Evolutionary conservation across 2,797 vertebrate species (phyloP).

Genomic region (Dipus sagitta): DNA sequence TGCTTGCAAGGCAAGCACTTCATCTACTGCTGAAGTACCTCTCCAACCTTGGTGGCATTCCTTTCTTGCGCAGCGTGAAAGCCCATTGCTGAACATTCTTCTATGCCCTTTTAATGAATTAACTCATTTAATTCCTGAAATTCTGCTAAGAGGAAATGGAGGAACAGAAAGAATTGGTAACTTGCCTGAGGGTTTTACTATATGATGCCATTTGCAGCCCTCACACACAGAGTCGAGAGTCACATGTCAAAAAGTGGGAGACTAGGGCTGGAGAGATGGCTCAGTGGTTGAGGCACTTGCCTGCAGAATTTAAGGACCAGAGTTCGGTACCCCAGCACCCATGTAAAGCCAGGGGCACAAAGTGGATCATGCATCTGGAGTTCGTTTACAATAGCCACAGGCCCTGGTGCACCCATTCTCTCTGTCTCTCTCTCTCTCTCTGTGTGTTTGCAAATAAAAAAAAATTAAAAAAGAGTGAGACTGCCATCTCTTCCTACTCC

Average conservation of each 20-base stretch:
- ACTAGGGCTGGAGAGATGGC: background rate
- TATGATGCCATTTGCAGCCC: background rate
- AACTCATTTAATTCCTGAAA: slow-evolving; percentile 25
- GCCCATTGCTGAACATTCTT: background rate
- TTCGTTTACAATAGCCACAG: no score
- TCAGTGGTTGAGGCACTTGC: no score
- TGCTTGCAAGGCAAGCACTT: background rate
- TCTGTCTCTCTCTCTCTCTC: no score
- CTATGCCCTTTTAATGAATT: background rate
- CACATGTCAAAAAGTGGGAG: background rate
- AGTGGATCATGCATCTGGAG: no score
- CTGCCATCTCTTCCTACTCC: background rate
- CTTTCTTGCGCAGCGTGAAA: background rate
- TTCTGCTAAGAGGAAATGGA: background rate
- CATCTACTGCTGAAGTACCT: background rate
- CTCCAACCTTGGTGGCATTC: background rate
- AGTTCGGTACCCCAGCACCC: no score
- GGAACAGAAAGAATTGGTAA: background rate
- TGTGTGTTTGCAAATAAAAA: no score
- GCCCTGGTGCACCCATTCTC: no score
- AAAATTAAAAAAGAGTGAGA: no score
- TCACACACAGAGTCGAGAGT: background rate
- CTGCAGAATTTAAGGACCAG: no score
- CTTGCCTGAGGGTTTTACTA: background rate
- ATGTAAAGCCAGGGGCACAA: no score